Evolutionary conservation across 2,888 invertebrate species (phyloP).

Genomic region (Athripsodes cinereus): DNA sequence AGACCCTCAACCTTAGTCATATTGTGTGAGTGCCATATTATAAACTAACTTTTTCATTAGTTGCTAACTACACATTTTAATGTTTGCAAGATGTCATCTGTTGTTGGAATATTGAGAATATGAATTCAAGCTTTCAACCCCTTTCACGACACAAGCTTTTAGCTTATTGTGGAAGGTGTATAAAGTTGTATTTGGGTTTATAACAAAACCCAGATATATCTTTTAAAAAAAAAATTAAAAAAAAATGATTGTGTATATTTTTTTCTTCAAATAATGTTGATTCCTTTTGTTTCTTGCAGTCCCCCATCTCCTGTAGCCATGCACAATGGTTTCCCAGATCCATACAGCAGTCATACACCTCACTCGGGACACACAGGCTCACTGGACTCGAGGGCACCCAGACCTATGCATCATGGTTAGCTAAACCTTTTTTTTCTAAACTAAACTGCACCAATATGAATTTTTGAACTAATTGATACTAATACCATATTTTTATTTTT

Average conservation of each 20-base stretch:
- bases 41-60: conserved; percentile 8
- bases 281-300: conserved; percentile 40
- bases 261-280: background rate
- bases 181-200: too few species aligned
- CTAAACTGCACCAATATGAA: too few species aligned
- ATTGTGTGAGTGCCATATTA: conserved; percentile 72
- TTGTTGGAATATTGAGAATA: background rate
- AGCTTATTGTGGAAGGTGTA: too few species aligned
- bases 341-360: conserved; percentile 42
- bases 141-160: too few species aligned
- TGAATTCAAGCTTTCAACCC: too few species aligned
- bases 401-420: conserved; percentile 43
- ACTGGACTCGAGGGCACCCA: conserved; percentile 59
- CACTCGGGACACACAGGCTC: conserved; percentile 73
- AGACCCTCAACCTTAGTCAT: conserved; percentile 90
- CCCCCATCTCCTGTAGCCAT: conserved; percentile 90
- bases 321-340: conserved; percentile 87
- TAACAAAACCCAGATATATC: too few species aligned
- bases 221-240: background rate
- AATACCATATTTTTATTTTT: too few species aligned
- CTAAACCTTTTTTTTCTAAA: too few species aligned
- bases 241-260: background rate
- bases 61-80: background rate
- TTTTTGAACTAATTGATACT: too few species aligned
- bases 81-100: too few species aligned